Evolutionary conservation across 2,113 vertebrate species (phyloP), one percentile per base, ranked within the genome.

Genomic region (Podilymbus podiceps): DNA sequence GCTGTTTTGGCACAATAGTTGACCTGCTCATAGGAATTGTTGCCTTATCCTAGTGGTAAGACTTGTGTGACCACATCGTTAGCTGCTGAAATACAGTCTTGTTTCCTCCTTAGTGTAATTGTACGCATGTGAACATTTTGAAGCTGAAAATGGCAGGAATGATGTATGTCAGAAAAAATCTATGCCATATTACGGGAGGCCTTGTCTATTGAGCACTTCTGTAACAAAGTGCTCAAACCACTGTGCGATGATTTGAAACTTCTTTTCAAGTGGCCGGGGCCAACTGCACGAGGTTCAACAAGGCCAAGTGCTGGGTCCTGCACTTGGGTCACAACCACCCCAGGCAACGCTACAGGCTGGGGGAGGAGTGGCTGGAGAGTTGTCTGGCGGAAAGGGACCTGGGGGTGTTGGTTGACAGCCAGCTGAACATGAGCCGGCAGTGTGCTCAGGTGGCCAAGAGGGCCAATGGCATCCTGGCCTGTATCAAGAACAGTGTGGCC

Each of bases 121-220:
- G 6, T 15, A 49, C 38, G 8, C 42, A 30, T 46, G 42, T 44
- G 56, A 62, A 62, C 1, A 3, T 64, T 85, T 83, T 42, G 66
- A 72, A 64, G n/a, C 38, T 95, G 85, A 31, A 94, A 67, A 49
- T 46, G 31, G 77, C 46, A 85, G 75, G 49, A 68, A 17, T 64
- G 42, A 15, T 1, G 4, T 17, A 6, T 17, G 20, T 58, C 35
- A 62, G 42, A 64, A 71, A 71, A 77, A 82, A 72, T 35, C 38
- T 50, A 19, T 89, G 74, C 64, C 6, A 1, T 6, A 0, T 78
- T 59, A 19, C 14, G 40, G 73, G 30, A 74, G 38, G 30, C 44
- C 49, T 72, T 81, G 33, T 23, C 35, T 71, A 1, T 85, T 0
- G 0, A 79, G 56, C 0, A 0, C 13, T 49, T 47, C 23, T 12